phyloP scores from a whole-genome alignment of 2,888 invertebrate genomes.

The Volucella bombylans region DNA sequence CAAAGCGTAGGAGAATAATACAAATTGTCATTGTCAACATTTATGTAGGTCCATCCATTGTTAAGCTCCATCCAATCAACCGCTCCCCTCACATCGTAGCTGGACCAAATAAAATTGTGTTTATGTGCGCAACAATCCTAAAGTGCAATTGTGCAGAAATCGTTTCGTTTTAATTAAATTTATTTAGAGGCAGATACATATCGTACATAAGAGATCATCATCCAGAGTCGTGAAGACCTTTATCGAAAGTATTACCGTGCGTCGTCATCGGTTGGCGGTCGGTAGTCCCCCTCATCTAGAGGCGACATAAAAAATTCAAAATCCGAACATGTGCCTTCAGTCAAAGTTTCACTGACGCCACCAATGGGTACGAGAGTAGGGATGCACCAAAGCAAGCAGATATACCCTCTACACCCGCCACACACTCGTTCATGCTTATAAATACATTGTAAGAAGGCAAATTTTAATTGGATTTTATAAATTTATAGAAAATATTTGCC shows the following conservation, averaged over 20 bases:
- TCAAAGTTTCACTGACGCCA: not conserved
- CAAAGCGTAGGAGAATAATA: not conserved
- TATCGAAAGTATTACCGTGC: not conserved
- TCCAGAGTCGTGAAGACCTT: too few relatives aligned
- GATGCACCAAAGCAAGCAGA: not conserved
- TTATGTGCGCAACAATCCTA: not conserved
- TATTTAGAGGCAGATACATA: conserved; percentile 12
- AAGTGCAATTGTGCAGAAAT: conserved; percentile 43
- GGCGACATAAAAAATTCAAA: conserved; percentile 8
- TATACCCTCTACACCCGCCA: not conserved
- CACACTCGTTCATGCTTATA: not conserved
- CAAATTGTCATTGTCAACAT: too few relatives aligned
- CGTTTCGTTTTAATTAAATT: conserved; percentile 57
- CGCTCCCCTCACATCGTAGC: too few relatives aligned
- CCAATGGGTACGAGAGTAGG: not conserved
- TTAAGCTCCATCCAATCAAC: not conserved
- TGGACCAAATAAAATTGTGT: not conserved
- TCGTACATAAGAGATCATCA: too few relatives aligned
- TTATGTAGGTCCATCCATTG: too few relatives aligned
- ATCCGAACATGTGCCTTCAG: not conserved
- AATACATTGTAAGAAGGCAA: not conserved
- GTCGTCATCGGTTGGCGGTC: not conserved
- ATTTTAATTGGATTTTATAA: conserved; percentile 16
- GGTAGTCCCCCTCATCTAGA: not conserved
- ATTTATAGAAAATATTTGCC: not conserved